phyloP scores from a whole-genome alignment of 2,888 invertebrate species.

The Steinernema hermaphroditum region DNA sequence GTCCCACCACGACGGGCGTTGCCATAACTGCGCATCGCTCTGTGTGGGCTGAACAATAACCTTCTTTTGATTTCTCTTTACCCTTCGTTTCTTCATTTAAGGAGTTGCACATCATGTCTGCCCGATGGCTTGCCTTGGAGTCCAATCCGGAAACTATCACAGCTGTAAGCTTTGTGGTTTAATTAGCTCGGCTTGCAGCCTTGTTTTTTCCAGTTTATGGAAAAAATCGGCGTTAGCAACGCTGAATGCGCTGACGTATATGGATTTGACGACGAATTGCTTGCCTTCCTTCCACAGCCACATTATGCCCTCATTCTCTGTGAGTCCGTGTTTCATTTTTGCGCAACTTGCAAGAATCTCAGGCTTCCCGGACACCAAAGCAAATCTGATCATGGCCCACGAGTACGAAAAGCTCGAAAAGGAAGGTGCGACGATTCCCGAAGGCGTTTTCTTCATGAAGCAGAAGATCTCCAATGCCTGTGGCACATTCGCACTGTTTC shows the following conservation, averaged over 20 bases:
- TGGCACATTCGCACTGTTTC: conserved; percentile 93
- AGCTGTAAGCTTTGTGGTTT: conserved; percentile 71
- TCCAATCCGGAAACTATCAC: conserved; percentile 70
- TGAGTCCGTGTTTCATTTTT: conserved; percentile 75
- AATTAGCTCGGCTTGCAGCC: not conserved
- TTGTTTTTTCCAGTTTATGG: conserved; percentile 50
- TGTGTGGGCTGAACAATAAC: too few species aligned
- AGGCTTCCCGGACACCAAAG: conserved; percentile 59
- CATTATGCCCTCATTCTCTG: conserved; percentile 81
- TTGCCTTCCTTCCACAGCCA: conserved; percentile 84
- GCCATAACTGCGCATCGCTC: too few species aligned
- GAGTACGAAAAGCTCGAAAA: conserved; percentile 49
- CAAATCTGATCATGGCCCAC: conserved; percentile 48
- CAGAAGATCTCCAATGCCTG: conserved; percentile 74
- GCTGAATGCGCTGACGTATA: conserved; percentile 83
- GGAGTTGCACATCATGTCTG: not conserved
- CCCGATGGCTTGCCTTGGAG: conserved; percentile 70
- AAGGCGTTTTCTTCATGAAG: conserved; percentile 61
- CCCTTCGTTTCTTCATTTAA: too few species aligned
- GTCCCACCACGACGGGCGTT: too few species aligned
- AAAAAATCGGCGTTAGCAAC: conserved; percentile 55
- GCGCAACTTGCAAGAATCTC: conserved; percentile 47
- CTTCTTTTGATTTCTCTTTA: too few species aligned
- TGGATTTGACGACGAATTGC: conserved; percentile 83
- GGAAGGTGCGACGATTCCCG: conserved; percentile 41